Percentiles rank a stretch among this genome's conserved stretches.
Conservation (phyloP, 2,113 vertebrate species). For the Bombycilla garrulus region DNA sequence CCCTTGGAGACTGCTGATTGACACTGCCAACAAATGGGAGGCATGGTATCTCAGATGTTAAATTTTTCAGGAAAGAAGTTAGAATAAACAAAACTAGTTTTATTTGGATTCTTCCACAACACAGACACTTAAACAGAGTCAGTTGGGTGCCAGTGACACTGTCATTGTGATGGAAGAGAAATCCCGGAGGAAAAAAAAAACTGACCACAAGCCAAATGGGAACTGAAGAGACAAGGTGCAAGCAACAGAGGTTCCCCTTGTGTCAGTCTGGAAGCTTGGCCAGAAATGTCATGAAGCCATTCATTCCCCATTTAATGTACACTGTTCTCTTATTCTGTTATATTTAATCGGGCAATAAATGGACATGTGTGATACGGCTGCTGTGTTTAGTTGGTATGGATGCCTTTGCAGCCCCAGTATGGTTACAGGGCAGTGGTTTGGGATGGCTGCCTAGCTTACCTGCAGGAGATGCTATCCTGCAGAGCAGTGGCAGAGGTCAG, state of each 20-base stretch:
- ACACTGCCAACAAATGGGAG: background rate
- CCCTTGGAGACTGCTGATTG: background rate
- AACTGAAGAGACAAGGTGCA: background rate
- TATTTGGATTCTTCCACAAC: background rate
- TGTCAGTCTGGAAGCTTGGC: background rate
- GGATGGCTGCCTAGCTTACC: background rate
- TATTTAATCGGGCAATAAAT: background rate
- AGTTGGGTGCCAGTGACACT: background rate
- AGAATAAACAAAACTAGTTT: background rate
- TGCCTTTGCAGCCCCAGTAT: background rate
- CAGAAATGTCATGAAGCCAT: background rate
- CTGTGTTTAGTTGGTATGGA: background rate
- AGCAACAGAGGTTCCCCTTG: background rate
- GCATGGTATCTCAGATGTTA: background rate
- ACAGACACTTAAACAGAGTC: background rate
- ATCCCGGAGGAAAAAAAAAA: background rate
- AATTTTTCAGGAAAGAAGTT: slow-evolving; percentile 1
- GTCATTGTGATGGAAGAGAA: background rate
- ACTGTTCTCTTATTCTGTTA: background rate
- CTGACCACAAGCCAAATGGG: background rate
- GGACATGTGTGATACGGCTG: fast-evolving
- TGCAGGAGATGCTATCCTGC: background rate
- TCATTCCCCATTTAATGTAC: fast-evolving
- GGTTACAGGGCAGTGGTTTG: background rate
- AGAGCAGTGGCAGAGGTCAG: background rate